Evolutionary conservation across 1,140 invertebrate genomes (phyloP), one percentile per base, ranked within the genome.

Genomic region (Antheraea pernyi): DNA sequence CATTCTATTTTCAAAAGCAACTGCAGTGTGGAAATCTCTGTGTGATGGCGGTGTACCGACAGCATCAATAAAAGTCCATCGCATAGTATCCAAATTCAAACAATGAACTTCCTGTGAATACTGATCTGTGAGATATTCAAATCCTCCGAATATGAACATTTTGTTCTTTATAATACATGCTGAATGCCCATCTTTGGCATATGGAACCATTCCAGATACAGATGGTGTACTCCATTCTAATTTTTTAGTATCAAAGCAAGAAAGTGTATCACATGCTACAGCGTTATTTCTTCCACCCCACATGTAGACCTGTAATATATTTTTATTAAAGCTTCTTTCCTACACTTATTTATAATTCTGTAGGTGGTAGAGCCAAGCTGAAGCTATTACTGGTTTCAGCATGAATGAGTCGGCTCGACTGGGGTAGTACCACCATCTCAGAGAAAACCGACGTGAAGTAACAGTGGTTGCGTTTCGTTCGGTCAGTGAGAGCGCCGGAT

Each of bases 91-190:
- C 69, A 98, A 94, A 91, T 98, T 94, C 19, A 98, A 91, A 22
- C 93, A 93, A 86, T 96, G 96, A 5, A 98, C 94, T 75, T 97
- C 95, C 88, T 97, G 95, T 19, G 96, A 96, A 89, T 97, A 98
- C 72, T 95, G 93, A 76, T 97, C 96, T 60, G 95, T 94, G 36
- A 95, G 93, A 78, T 97, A 97, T 89, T 96, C 95, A 90, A 95
- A 98, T 7, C 98, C 98, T 22, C 97, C 98, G 93, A 98, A 98
- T 67, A 98, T 96, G 80, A 96, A 98, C 97, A 99, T 98, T 77
- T 94, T 94, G 79, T 97, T 93, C 69, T 94, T 93, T 70, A 97
- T 95, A 9, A 98, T 92, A 85, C 97, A 97, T 4, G 97, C 97
- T 16, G 97, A 96, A 89, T 99, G 98, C 0, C 98, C 98, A 93